Evolutionary conservation across 1,140 invertebrate species (phyloP).

Genomic region (Triops longicaudatus): DNA sequence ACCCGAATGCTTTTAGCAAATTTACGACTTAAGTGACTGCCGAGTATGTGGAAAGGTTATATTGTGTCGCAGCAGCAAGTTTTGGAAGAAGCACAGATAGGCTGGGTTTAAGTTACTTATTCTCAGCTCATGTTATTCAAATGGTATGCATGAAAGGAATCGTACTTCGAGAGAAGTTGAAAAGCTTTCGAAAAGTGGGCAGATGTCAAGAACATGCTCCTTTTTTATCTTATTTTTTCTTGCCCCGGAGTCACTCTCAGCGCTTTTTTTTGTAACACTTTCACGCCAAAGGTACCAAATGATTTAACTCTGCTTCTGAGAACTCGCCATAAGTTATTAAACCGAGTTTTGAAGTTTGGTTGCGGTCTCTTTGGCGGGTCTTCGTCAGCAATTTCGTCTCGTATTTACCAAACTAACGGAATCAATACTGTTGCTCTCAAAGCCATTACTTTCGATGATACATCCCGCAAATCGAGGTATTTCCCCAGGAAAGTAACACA

Average conservation of each 20-base stretch:
- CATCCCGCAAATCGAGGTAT: too few species aligned
- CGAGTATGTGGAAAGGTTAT: background rate
- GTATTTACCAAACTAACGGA: too few species aligned
- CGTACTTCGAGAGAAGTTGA: background rate
- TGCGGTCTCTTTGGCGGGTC: too few species aligned
- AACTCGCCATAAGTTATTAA: too few species aligned
- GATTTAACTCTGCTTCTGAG: too few species aligned
- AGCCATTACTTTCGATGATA: too few species aligned
- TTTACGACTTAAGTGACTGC: background rate
- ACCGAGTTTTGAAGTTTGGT: too few species aligned
- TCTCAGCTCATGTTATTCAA: background rate
- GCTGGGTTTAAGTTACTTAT: background rate
- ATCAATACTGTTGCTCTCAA: too few species aligned
- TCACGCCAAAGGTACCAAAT: too few species aligned
- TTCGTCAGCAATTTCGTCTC: too few species aligned
- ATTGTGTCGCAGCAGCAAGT: background rate
- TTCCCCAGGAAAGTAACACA: too few species aligned
- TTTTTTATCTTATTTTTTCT: background rate
- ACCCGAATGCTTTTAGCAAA: background rate
- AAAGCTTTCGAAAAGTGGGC: background rate
- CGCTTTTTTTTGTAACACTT: too few species aligned
- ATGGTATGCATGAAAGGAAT: background rate
- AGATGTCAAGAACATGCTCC: background rate
- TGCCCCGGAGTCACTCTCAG: background rate
- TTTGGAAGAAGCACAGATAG: background rate